Evolutionary conservation across 92 coral and sea anemone genomes (phyloP).

Genomic region (Phenganax marumi): DNA sequence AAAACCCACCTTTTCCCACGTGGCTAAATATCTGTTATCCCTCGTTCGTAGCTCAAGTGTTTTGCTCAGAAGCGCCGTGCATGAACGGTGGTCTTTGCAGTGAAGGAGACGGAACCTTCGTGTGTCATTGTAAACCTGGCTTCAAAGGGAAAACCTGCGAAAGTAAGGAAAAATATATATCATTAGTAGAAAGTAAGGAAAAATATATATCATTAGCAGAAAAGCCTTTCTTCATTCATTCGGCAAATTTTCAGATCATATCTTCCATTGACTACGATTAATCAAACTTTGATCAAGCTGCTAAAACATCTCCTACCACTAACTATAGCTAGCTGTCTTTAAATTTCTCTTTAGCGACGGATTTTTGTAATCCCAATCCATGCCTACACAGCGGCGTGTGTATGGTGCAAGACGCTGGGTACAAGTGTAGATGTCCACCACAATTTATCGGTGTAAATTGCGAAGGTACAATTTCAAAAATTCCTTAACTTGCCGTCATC

Average conservation of each 20-base stretch:
- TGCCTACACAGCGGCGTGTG: constrained; percentile 84
- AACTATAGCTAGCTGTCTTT: neutral
- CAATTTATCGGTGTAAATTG: constrained; percentile 82
- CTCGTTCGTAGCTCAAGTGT: constrained; percentile 21
- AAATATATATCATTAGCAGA: no score
- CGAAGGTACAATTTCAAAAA: constrained; percentile 59
- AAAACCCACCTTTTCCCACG: neutral
- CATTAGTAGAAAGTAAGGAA: constrained; percentile 68
- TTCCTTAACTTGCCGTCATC: neutral
- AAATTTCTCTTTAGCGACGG: constrained; percentile 50
- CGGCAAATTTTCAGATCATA: no score
- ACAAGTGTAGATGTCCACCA: constrained; percentile 73
- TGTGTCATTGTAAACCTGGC: constrained; percentile 56
- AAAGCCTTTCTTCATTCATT: no score
- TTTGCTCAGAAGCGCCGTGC: constrained; percentile 52
- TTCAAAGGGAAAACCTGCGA: constrained; percentile 63
- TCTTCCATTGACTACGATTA: no score
- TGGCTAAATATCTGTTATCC: neutral
- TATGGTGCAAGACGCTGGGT: constrained; percentile 64
- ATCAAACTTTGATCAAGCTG: no score
- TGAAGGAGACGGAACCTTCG: constrained; percentile 47
- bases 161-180: constrained; percentile 62
- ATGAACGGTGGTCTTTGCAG: constrained; percentile 52
- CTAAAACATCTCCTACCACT: neutral
- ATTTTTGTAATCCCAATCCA: constrained; percentile 89